These are phyloP conservation scores for Sesamia nonagrioides DNA, from an alignment of 1,140 invertebrate species.

Conservation along the genomic window DNA sequence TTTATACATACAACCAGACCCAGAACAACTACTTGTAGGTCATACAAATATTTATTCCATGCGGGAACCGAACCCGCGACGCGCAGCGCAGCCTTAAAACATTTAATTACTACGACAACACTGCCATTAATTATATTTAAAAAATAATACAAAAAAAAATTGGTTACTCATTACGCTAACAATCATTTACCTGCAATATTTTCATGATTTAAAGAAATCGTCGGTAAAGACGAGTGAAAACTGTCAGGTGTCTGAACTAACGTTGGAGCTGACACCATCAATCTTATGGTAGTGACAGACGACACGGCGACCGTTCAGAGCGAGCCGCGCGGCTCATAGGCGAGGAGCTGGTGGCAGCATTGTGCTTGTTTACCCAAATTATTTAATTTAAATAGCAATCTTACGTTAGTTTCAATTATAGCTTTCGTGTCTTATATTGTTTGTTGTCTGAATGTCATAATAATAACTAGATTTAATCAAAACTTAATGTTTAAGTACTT, in stretches of 20 bases:
- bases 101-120: too few species aligned
- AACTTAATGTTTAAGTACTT: too few species aligned
- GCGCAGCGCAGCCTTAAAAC: too few species aligned
- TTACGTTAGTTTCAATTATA: not conserved
- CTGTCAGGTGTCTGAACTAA: not conserved
- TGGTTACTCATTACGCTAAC: not conserved
- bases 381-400: not conserved
- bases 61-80: too few species aligned
- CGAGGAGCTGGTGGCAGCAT: not conserved
- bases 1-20: too few species aligned
- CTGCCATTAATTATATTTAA: too few species aligned
- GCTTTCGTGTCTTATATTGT: too few species aligned
- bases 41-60: too few species aligned
- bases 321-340: not conserved
- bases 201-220: not conserved
- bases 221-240: not conserved
- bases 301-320: not conserved
- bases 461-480: too few species aligned
- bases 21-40: too few species aligned
- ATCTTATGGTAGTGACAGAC: constrained; percentile 29
- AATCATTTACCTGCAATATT: not conserved
- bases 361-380: not conserved
- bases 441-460: too few species aligned
- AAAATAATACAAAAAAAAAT: too few species aligned
- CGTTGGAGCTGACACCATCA: constrained; percentile 8